phyloP scores from a whole-genome alignment of 2,797 vertebrate species.

The Petrocephalus schoutedeni region DNA sequence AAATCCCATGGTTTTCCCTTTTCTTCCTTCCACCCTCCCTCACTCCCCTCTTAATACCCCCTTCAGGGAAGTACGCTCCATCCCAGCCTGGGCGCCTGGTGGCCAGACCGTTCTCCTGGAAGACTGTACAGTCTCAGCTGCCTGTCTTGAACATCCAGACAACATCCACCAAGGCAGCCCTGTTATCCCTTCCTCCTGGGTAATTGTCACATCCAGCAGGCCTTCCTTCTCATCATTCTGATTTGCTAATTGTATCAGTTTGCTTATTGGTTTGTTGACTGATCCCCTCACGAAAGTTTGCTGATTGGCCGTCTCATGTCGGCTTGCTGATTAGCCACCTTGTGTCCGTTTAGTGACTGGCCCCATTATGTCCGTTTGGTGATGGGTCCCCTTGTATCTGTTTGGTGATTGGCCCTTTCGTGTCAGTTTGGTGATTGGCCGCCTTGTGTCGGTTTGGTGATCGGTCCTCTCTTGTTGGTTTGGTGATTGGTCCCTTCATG shows the following conservation, averaged over 20 bases:
- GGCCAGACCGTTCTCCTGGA: slow-evolving; percentile 66
- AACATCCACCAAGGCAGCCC: slow-evolving; percentile 63
- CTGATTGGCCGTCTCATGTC: neutral
- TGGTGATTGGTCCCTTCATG: neutral
- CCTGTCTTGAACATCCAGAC: slow-evolving; percentile 68
- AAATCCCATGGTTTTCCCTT: neutral
- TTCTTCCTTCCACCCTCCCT: neutral
- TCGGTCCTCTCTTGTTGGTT: neutral
- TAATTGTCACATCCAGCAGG: slow-evolving; percentile 45
- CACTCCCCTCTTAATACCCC: slow-evolving; percentile 12
- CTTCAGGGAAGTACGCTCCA: slow-evolving; percentile 41
- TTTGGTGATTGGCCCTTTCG: neutral
- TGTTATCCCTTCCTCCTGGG: slow-evolving; percentile 72
- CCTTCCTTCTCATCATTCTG: neutral
- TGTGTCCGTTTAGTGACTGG: neutral
- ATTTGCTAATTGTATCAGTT: neutral
- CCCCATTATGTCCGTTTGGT: neutral
- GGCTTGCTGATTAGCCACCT: neutral
- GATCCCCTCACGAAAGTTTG: neutral
- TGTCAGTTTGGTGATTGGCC: neutral
- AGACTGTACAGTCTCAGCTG: slow-evolving; percentile 51
- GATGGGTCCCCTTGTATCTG: neutral
- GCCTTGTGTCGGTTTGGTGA: neutral
- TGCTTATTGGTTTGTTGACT: neutral
- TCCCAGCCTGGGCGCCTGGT: slow-evolving; percentile 54